phyloP scores from a whole-genome alignment of 2,797 vertebrate species.

The Poeciliopsis turneri region DNA sequence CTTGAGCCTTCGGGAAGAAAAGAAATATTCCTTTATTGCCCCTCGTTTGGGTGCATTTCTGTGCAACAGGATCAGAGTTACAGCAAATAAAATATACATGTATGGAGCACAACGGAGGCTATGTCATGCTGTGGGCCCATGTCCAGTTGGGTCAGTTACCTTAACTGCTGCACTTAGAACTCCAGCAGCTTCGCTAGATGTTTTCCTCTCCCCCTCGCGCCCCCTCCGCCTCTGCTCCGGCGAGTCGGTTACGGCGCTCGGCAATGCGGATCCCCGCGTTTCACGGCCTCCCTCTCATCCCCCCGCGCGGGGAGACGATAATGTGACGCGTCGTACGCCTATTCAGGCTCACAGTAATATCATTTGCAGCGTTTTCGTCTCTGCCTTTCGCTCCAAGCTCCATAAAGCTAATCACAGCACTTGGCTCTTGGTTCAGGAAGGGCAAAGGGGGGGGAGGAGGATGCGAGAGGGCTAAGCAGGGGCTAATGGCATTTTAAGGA shows the following conservation, averaged over 20 bases:
- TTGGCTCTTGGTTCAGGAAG: conserved; percentile 62
- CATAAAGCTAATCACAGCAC: conserved; percentile 77
- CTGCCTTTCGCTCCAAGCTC: conserved; percentile 58
- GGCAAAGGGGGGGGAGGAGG: conserved; percentile 59
- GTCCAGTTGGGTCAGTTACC: background rate
- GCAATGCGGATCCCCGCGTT: conserved; percentile 27
- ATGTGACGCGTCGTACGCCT: conserved; percentile 69
- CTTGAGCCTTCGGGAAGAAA: background rate
- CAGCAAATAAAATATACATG: too few species aligned
- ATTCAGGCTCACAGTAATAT: conserved; percentile 74
- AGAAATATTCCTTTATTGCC: too few species aligned
- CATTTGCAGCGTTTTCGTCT: conserved; percentile 67
- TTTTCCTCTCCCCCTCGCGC: background rate
- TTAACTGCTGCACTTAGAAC: background rate
- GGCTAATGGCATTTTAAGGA: conserved; percentile 78
- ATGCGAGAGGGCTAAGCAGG: conserved; percentile 33
- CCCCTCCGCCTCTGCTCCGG: too few species aligned
- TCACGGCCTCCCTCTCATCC: conserved; percentile 37
- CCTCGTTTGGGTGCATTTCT: too few species aligned
- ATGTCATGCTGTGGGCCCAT: background rate
- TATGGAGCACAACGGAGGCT: background rate
- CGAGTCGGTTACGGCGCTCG: background rate
- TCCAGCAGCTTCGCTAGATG: background rate
- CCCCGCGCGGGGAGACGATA: conserved; percentile 54
- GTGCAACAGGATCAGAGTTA: too few species aligned